These are phyloP conservation scores for Cyanoramphus novaezelandiae DNA, from an alignment of 2,113 vertebrate species.

Conservation along the genomic window DNA sequence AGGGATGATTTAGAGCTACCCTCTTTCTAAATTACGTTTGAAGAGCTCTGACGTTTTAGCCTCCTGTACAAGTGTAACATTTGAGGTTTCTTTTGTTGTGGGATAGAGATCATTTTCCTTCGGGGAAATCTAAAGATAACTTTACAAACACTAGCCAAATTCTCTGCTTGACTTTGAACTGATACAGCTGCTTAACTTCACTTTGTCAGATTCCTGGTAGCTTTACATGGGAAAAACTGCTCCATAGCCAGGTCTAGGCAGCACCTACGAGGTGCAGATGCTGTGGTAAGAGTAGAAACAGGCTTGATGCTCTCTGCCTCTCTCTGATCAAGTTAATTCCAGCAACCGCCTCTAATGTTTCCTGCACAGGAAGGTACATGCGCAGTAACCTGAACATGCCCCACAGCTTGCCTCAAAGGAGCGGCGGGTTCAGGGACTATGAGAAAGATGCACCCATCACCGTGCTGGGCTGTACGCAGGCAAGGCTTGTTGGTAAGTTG, in stretches of 20 bases:
- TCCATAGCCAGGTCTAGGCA: background rate
- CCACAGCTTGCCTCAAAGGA: conserved; percentile 85
- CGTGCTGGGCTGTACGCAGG: conserved; percentile 94
- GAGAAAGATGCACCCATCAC: conserved; percentile 97
- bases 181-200: background rate
- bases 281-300: background rate
- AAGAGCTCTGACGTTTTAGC: background rate
- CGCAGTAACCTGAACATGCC: conserved; percentile 98
- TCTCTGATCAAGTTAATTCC: background rate
- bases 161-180: background rate
- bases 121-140: background rate
- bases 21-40: background rate
- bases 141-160: background rate
- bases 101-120: background rate
- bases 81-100: background rate
- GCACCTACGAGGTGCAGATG: fast-evolving
- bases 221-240: background rate
- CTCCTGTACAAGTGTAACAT: background rate
- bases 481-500: conserved; percentile 85
- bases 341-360: background rate
- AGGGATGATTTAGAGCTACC: background rate
- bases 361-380: conserved; percentile 85
- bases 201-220: background rate
- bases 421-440: conserved; percentile 88
- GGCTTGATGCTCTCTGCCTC: background rate